phyloP scores from a whole-genome alignment of 2,888 invertebrate genomes.

The Scotopteryx bipunctaria region DNA sequence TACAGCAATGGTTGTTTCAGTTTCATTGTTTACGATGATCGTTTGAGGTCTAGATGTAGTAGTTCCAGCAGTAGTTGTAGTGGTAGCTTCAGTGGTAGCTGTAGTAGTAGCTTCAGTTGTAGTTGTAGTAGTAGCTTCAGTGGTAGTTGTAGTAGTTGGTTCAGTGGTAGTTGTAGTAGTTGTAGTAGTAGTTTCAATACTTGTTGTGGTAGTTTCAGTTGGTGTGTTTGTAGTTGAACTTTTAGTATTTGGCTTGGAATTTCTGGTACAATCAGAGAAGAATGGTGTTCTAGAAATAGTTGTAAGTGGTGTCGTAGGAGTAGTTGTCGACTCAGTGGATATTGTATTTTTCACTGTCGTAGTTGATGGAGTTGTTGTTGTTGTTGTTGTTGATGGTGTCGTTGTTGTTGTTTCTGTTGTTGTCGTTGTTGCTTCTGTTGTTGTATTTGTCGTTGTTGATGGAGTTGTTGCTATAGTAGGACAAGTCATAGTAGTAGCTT shows the following conservation, averaged over 20 bases:
- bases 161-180: not conserved
- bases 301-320: slow-evolving; percentile 5
- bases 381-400: slow-evolving; percentile 16
- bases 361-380: slow-evolving; percentile 18
- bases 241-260: not conserved
- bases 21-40: not conserved
- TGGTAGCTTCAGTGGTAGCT: not conserved
- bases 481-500: too few species aligned
- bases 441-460: not conserved
- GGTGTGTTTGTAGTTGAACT: slow-evolving; percentile 17
- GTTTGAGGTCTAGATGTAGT: slow-evolving; percentile 8
- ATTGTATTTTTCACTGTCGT: slow-evolving; percentile 10
- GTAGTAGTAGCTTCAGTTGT: not conserved
- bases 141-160: slow-evolving; percentile 11
- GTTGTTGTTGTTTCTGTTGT: not conserved
- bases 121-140: not conserved
- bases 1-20: slow-evolving; percentile 5
- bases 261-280: too few species aligned
- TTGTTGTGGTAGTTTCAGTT: slow-evolving; percentile 13
- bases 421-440: not conserved
- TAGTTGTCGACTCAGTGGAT: slow-evolving; percentile 26
- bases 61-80: slow-evolving; percentile 15
- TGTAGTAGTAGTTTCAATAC: not conserved
- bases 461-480: not conserved
- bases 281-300: not conserved